Evolutionary conservation across 2,113 vertebrate genomes (phyloP).

Genomic region (Romanogobio albipinnatus): DNA sequence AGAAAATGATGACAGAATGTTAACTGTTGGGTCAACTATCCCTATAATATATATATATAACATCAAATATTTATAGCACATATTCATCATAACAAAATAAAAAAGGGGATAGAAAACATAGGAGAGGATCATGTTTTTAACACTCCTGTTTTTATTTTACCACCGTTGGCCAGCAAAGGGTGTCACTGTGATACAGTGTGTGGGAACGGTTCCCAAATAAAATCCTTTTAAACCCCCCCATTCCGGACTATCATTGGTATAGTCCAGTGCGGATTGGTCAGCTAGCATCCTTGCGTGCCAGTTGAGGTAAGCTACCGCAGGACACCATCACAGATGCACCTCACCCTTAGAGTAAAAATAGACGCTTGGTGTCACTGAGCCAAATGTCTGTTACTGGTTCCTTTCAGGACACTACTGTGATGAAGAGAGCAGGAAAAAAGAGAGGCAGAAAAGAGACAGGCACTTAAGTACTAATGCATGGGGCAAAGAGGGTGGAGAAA

Average conservation of each 20-base stretch:
- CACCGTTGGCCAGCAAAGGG: slow-evolving; percentile 4
- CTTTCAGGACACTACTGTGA: slow-evolving; percentile 23
- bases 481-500: background rate
- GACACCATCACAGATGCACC: slow-evolving; percentile 47
- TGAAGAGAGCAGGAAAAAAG: slow-evolving; percentile 1
- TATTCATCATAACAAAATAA: background rate
- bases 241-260: slow-evolving; percentile 28
- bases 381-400: slow-evolving; percentile 32
- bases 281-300: slow-evolving; percentile 43
- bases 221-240: slow-evolving; percentile 23
- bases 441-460: slow-evolving; percentile 23
- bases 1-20: background rate
- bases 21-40: background rate
- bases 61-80: background rate
- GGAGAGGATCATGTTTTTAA: background rate
- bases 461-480: slow-evolving; percentile 38
- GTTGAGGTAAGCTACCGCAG: slow-evolving; percentile 55
- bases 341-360: slow-evolving; percentile 52
- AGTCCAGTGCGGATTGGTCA: slow-evolving; percentile 40
- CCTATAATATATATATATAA: background rate
- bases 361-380: slow-evolving; percentile 14
- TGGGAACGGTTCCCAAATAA: background rate
- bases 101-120: background rate
- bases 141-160: slow-evolving; percentile 10
- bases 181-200: slow-evolving; percentile 13